A percentile compares a stretch with the other conserved stretches of the same genome.
Evolutionary conservation across 2,113 vertebrate genomes (phyloP).

Genomic region (Elachura formosa): DNA sequence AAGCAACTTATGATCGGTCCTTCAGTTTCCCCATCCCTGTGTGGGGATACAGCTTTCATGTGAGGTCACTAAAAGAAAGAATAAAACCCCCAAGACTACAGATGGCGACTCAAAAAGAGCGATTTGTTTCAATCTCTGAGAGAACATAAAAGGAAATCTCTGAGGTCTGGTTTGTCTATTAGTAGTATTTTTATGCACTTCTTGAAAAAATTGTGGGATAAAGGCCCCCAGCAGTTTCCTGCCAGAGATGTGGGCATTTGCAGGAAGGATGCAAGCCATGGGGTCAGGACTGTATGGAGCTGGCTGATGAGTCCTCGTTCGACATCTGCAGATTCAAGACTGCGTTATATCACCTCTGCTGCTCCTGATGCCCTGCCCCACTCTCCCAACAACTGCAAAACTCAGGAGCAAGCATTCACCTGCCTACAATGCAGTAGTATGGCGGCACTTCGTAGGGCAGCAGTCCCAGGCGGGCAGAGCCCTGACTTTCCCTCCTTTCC

Average conservation of each 20-base stretch:
- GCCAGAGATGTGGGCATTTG: background rate
- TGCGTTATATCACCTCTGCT: background rate
- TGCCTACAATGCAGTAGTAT: rapidly evolving
- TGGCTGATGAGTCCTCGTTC: rapidly evolving
- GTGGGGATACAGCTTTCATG: background rate
- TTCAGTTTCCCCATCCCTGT: background rate
- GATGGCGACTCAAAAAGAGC: background rate
- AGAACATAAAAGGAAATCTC: background rate
- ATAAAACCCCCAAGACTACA: background rate
- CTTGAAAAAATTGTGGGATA: background rate
- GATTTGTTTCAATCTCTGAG: background rate
- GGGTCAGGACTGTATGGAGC: background rate
- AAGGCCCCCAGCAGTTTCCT: background rate
- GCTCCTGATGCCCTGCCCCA: background rate
- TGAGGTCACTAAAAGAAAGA: background rate
- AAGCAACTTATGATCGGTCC: background rate
- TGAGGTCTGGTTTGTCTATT: background rate
- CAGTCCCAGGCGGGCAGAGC: background rate
- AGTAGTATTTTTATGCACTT: background rate
- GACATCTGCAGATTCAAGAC: background rate
- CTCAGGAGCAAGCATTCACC: rapidly evolving
- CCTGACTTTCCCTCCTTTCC: background rate
- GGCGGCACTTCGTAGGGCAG: background rate
- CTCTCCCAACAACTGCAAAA: background rate
- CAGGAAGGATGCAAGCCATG: background rate